A percentile compares a stretch with the other conserved stretches of the same genome.
Evolutionary conservation across 2,113 vertebrate species (phyloP).

Genomic region (Bucco capensis): DNA sequence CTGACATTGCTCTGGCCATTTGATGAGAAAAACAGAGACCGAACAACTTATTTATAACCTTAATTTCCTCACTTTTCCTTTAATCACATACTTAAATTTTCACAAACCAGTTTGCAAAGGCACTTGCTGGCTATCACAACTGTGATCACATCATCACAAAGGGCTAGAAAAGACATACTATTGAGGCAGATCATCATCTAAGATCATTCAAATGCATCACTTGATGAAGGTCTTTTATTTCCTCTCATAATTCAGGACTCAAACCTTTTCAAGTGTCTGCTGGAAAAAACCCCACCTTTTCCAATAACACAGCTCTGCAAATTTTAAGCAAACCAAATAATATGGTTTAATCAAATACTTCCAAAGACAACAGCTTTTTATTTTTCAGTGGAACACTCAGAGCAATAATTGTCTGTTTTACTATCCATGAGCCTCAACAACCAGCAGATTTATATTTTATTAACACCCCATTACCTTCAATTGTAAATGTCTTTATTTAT

Average conservation of each 20-base stretch:
- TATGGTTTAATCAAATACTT: background rate
- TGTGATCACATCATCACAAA: background rate
- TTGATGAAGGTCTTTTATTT: background rate
- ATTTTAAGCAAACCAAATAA: background rate
- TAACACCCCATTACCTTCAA: constrained; percentile 31
- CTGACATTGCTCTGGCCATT: background rate
- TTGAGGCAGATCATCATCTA: background rate
- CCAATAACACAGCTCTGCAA: background rate
- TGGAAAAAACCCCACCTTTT: background rate
- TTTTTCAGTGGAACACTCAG: background rate
- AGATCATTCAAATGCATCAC: background rate
- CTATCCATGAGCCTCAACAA: background rate
- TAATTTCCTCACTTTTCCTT: background rate
- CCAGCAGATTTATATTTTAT: constrained; percentile 44
- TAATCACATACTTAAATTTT: background rate
- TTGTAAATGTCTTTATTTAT: background rate
- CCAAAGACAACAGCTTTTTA: background rate
- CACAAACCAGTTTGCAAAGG: background rate
- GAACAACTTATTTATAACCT: background rate
- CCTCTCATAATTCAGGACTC: background rate
- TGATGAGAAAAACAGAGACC: background rate
- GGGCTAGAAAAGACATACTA: background rate
- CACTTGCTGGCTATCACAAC: background rate
- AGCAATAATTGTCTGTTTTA: constrained; percentile 30
- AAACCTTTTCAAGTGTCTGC: background rate